Evolutionary conservation across 37 sponge, comb jelly and placozoan genomes (phyloP), one percentile per base, ranked within the genome.

Genomic region (Haliclona indistincta): DNA sequence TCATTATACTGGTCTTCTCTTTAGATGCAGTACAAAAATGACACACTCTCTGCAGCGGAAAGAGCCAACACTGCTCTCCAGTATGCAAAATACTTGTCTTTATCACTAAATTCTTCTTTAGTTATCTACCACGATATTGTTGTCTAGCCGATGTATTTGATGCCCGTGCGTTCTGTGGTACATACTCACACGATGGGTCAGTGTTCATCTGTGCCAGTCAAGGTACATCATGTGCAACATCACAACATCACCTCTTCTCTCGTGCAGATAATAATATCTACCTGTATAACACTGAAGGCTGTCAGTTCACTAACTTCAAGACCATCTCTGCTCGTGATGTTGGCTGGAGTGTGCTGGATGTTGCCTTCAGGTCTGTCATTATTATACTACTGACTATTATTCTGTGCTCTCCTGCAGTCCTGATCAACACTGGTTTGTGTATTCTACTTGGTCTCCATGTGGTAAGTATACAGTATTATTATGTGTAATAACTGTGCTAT

Each of bases 361-460:
- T 73, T 1, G 71, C 64, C 38, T 65, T 89, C 47, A 93, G 91
- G 86, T 81, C 68, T 65, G 6, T 52, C n/a, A n/a, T n/a, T n/a
- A n/a, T n/a, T n/a, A n/a, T n/a, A n/a, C n/a, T n/a, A n/a, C n/a
- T n/a, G n/a, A n/a, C n/a, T n/a, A n/a, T n/a, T n/a, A n/a, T n/a
- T n/a, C n/a, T n/a, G n/a, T n/a, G n/a, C 34, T 64, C 29, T 7
- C 44, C 51, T 68, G 3, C 52, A 90, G 92, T 62, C 92, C 75
- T 38, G 92, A 91, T 82, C 74, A 87, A 32, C 38, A 64, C 67
- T 78, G 76, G 65, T 75, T 93, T 20, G 56, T 61, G 19, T 93
- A 93, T 71, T 81, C 85, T 52, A 93, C 88, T 13, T 93, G 94
- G 94, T 85, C 81, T 29, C 80, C 79, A 58, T 72, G 25, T 26